Evolutionary conservation across 2,797 vertebrate species (phyloP).

Genomic region (Sebastes jordani): DNA sequence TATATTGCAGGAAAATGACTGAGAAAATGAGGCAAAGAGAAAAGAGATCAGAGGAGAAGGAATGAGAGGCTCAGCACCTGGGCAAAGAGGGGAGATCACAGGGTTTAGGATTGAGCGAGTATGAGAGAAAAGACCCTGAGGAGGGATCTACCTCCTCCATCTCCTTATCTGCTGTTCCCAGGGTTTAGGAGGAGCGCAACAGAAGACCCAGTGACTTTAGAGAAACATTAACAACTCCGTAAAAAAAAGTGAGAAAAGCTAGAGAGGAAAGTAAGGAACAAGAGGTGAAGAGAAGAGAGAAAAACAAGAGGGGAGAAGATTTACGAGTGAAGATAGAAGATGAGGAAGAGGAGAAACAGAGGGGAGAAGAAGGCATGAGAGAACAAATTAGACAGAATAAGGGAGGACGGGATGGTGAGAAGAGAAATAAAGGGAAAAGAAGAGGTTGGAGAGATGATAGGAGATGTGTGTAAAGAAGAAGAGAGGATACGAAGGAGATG

Average conservation of each 20-base stretch:
- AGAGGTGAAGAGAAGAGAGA: not conserved
- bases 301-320: not conserved
- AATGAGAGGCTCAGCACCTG: slow-evolving; percentile 18
- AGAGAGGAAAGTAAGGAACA: not conserved
- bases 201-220: slow-evolving; percentile 11
- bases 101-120: slow-evolving; percentile 32
- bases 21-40: not conserved
- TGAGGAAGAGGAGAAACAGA: not conserved
- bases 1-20: not conserved
- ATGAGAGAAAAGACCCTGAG: slow-evolving; percentile 47
- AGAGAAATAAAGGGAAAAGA: not conserved
- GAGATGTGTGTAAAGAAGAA: not conserved
- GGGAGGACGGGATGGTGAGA: not conserved
- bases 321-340: not conserved
- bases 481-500: not conserved
- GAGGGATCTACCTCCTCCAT: slow-evolving; percentile 44
- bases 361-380: not conserved
- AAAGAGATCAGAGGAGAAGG: not conserved
- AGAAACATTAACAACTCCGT: slow-evolving; percentile 13
- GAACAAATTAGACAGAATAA: not conserved
- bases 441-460: not conserved
- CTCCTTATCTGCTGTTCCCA: slow-evolving; percentile 54
- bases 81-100: slow-evolving; percentile 34
- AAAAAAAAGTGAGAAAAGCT: not conserved
- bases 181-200: slow-evolving; percentile 46